phyloP scores from a whole-genome alignment of 2,113 vertebrate species.

The Phyllopteryx taeniolatus region DNA sequence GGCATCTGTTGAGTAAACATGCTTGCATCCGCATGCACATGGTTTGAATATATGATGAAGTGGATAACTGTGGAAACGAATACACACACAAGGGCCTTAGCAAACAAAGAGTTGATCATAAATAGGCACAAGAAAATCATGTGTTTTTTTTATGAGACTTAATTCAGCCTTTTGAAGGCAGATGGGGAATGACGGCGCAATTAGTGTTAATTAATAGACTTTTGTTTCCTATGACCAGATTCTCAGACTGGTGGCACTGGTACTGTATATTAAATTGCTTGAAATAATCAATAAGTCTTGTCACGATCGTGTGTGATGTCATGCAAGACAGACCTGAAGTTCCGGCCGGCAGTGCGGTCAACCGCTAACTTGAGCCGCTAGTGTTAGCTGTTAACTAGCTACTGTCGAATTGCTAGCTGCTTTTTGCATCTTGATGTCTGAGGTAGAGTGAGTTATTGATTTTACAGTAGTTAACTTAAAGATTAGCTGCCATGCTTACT shows the following conservation, averaged over 20 bases:
- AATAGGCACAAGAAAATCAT: conserved; percentile 48
- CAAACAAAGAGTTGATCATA: conserved; percentile 57
- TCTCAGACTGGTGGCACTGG: conserved; percentile 17
- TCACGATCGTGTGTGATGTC: too few relatives aligned
- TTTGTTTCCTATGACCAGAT: conserved; percentile 45
- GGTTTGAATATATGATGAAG: conserved; percentile 53
- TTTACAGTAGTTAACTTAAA: too few relatives aligned
- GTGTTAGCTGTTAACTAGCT: not conserved
- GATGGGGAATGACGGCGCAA: conserved; percentile 43
- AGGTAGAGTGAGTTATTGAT: too few relatives aligned
- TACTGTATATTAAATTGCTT: conserved; percentile 12
- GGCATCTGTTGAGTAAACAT: conserved; percentile 63
- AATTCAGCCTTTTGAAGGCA: conserved; percentile 40
- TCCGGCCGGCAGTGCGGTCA: too few relatives aligned
- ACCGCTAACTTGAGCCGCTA: too few relatives aligned
- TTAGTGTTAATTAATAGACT: conserved; percentile 63
- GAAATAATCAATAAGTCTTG: not conserved
- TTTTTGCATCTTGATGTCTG: too few relatives aligned
- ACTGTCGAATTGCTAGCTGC: not conserved
- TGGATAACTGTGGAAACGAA: conserved; percentile 16
- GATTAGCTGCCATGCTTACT: too few relatives aligned
- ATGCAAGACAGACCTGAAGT: too few relatives aligned
- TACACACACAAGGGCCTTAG: conserved; percentile 26
- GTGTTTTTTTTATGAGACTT: conserved; percentile 40
- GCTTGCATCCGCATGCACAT: conserved; percentile 23